Percentiles rank a stretch among this genome's conserved stretches.
Evolutionary conservation across 2,113 vertebrate genomes (phyloP).

Genomic region (Callipepla californica): DNA sequence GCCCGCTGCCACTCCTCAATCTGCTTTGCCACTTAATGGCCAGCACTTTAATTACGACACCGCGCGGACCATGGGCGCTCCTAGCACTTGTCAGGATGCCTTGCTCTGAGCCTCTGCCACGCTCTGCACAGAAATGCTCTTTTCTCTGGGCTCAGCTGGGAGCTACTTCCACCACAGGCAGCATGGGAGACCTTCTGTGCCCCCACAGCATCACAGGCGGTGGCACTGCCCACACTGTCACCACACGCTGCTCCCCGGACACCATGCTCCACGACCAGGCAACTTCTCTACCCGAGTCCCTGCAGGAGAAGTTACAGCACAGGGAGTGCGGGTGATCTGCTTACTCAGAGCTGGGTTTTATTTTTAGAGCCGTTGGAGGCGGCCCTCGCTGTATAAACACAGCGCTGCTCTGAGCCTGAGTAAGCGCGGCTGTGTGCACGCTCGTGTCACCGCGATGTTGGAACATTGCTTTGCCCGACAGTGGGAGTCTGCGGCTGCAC

Average conservation of each 20-base stretch:
- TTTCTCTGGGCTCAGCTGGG: slow-evolving; percentile 15
- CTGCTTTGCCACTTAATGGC: not conserved
- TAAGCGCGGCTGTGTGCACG: not conserved
- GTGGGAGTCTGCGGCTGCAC: not conserved
- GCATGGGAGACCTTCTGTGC: not conserved
- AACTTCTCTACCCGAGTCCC: not conserved
- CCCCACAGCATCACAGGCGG: not conserved
- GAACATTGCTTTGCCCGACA: not conserved
- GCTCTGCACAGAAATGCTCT: not conserved
- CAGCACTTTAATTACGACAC: slow-evolving; percentile 20
- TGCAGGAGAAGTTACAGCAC: not conserved
- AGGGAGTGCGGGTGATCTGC: not conserved
- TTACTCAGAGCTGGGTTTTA: slow-evolving; percentile 46
- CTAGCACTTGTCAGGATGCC: slow-evolving; percentile 52
- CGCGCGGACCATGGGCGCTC: not conserved
- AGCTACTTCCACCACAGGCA: slow-evolving; percentile 23
- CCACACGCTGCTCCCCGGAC: not conserved
- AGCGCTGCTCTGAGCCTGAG: slow-evolving; percentile 3
- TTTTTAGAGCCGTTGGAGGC: slow-evolving; percentile 39
- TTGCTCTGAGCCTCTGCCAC: not conserved
- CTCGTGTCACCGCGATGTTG: not conserved
- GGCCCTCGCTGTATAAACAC: slow-evolving; percentile 19
- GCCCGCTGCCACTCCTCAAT: not conserved
- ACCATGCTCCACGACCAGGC: not conserved
- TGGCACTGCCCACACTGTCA: not conserved